phyloP scores from a whole-genome alignment of 2,888 invertebrate species.

The Drosophila paucipuncta region DNA sequence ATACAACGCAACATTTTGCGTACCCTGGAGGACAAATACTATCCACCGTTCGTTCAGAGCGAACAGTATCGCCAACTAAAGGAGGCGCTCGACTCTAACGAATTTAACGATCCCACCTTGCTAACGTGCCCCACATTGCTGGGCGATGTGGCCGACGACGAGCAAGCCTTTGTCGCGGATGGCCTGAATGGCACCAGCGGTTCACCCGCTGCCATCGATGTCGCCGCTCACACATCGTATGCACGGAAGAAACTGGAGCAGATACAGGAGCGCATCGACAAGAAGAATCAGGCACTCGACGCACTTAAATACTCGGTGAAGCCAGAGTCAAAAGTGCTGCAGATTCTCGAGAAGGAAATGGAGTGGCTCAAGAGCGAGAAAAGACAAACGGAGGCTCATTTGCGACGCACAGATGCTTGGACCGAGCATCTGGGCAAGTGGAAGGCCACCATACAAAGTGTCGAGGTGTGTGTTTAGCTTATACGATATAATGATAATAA shows the following conservation, averaged over 20 bases:
- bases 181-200: slow-evolving; percentile 58
- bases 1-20: slow-evolving; percentile 93
- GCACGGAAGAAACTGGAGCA: slow-evolving; percentile 93
- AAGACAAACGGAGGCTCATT: slow-evolving; percentile 92
- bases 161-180: slow-evolving; percentile 68
- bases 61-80: slow-evolving; percentile 91
- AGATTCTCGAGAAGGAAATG: slow-evolving; percentile 93
- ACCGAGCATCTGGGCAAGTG: slow-evolving; percentile 95
- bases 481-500: neutral
- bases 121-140: slow-evolving; percentile 72
- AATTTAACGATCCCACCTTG: slow-evolving; percentile 85
- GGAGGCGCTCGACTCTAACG: slow-evolving; percentile 84
- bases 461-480: slow-evolving; percentile 87
- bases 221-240: slow-evolving; percentile 93
- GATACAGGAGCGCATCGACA: slow-evolving; percentile 92
- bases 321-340: slow-evolving; percentile 92
- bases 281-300: slow-evolving; percentile 93
- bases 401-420: slow-evolving; percentile 95
- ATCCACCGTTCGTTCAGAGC: slow-evolving; percentile 94
- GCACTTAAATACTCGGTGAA: slow-evolving; percentile 93
- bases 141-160: slow-evolving; percentile 73
- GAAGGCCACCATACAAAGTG: slow-evolving; percentile 94
- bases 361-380: slow-evolving; percentile 93
- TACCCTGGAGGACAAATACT: slow-evolving; percentile 94
- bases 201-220: slow-evolving; percentile 86